Evolutionary conservation across 2,888 invertebrate genomes (phyloP).

Genomic region (Hipparchia semele): DNA sequence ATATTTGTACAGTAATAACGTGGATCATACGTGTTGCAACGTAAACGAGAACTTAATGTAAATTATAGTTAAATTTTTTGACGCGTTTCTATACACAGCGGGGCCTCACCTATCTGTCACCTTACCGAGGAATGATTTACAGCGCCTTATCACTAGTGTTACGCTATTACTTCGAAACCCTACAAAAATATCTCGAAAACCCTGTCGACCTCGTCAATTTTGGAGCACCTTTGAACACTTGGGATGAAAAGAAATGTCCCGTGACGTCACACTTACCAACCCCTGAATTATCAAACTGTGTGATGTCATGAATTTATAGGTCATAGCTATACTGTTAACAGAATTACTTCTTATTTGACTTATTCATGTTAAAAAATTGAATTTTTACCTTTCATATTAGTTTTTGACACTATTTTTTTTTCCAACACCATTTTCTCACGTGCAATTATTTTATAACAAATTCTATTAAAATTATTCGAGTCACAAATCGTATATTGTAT

Average conservation of each 20-base stretch:
- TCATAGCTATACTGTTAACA: too few species aligned
- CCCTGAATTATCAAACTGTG: not conserved
- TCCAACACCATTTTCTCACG: too few species aligned
- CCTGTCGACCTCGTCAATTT: constrained; percentile 67
- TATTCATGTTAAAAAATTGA: too few species aligned
- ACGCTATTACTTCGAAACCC: constrained; percentile 47
- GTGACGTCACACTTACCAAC: not conserved
- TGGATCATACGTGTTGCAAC: too few species aligned
- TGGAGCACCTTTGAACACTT: constrained; percentile 76
- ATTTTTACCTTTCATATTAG: too few species aligned
- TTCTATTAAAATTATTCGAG: too few species aligned
- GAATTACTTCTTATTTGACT: too few species aligned
- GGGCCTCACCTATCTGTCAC: constrained; percentile 44
- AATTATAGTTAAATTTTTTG: constrained; percentile 10
- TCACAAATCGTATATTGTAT: too few species aligned
- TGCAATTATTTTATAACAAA: too few species aligned
- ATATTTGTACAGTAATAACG: not conserved
- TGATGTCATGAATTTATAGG: not conserved
- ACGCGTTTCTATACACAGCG: constrained; percentile 12
- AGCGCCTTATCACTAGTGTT: constrained; percentile 44
- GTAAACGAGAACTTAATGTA: not conserved
- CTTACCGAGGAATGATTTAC: constrained; percentile 69
- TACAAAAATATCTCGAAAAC: constrained; percentile 50
- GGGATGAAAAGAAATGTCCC: constrained; percentile 41
- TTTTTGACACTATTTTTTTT: too few species aligned